Evolutionary conservation across 2,888 invertebrate genomes (phyloP), one percentile per base, ranked within the genome.

Genomic region (Exocentrus adspersus): DNA sequence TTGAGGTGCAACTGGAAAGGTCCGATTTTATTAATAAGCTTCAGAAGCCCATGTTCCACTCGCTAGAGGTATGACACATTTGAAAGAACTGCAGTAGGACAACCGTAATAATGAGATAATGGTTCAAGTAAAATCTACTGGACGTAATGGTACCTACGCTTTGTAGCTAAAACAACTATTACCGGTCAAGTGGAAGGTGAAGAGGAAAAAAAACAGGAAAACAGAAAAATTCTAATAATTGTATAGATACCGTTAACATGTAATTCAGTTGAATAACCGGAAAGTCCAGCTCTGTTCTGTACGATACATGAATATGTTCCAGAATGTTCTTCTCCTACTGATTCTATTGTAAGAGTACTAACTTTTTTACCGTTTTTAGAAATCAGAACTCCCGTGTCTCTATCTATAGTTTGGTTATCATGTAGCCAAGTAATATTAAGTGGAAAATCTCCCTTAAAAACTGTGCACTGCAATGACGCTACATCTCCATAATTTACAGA

Each of bases 221-320:
- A 37, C 14, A 42, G 46, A 19, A 19, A 56, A 24, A 51, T 43
- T 14, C 54, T 30, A 32, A 45, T 21, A 51, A 43, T 48, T 30
- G 17, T 17, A 43, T 42, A 2, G 41, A 45, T 90, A 91, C 91
- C 91, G 80, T 90, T 88, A 77, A 91, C 89, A 81, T 87, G 86
- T 73, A 90, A 84, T 73, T 84, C 79, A 61, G 89, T 85, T 62
- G 87, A 86, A 82, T 88, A 87, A 76, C 86, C 86, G 72, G 87
- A 86, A 57, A 84, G 81, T 78, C 91, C 91, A 64, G 90, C 91
- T 75, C 83, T 85, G 81, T 91, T 91, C 70, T 84, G 85, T 62
- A 89, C 91, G 65, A 86, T 86, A 80, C 92, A 92, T 59, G 88
- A 87, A 83, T 90, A 92, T 82, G 87, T 86, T 78, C 92, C 92